Conservation (phyloP, 2,888 invertebrate species). For the Orchesellides sinensis region DNA sequence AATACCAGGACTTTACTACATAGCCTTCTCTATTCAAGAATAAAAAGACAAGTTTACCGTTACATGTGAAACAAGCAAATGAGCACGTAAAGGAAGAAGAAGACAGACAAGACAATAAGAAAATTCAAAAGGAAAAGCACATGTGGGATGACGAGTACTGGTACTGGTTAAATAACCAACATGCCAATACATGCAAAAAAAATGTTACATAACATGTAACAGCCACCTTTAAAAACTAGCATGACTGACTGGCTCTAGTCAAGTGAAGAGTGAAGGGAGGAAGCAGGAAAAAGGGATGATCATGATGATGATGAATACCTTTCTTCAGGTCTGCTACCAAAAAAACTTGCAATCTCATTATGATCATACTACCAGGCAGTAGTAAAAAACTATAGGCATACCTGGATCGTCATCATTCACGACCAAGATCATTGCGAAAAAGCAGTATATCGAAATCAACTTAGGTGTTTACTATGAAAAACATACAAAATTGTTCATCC, state of each 20-base stretch:
- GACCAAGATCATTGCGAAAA: too few relatives aligned
- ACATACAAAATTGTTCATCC: not conserved
- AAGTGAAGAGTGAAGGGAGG: not conserved
- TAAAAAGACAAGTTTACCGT: conserved; percentile 37
- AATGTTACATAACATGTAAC: not conserved
- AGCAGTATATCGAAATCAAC: too few relatives aligned
- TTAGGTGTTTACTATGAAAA: too few relatives aligned
- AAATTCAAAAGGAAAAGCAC: not conserved
- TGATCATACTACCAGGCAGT: too few relatives aligned
- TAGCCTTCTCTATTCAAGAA: too few relatives aligned
- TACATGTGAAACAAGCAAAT: conserved; percentile 21
- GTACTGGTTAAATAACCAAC: not conserved
- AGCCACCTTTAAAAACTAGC: not conserved
- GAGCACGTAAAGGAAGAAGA: not conserved
- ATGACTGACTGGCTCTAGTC: not conserved
- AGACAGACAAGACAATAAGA: not conserved
- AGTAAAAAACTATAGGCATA: too few relatives aligned
- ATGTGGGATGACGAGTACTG: not conserved
- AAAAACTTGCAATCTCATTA: too few relatives aligned
- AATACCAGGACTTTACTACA: conserved; percentile 22
- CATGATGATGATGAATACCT: conserved; percentile 12
- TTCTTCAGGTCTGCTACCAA: too few relatives aligned
- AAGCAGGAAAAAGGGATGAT: conserved; percentile 34
- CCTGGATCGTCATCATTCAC: too few relatives aligned
- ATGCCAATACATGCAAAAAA: not conserved